Evolutionary conservation across 1,140 invertebrate genomes (phyloP), one percentile per base, ranked within the genome.

Genomic region (Myzus persicae): DNA sequence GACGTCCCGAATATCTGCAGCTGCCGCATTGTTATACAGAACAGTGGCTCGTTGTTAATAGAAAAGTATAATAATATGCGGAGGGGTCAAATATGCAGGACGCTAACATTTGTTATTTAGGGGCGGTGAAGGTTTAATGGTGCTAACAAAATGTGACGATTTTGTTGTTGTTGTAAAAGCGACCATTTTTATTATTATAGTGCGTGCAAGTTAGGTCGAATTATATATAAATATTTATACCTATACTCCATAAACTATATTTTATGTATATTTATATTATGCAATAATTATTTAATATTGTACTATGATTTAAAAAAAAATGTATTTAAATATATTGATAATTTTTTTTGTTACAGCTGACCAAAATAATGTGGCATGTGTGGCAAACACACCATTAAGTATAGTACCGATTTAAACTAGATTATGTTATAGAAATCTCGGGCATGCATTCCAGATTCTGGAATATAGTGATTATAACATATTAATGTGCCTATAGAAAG

Each of bases 61-160:
- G n/a, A 18, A 76, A 76, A 1, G 59, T 76, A 76, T 36, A n/a
- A n/a, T n/a, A n/a, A n/a, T n/a, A 76, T n/a, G 31, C 31, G 31
- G 24, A 76, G 59, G 59, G 59, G 59, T 76, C 59, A 76, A 76
- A 76, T n/a, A 76, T 76, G 59, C 59, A n/a, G 59, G 59, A 67
- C 31, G 11, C n/a, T 36, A 76, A 76, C 31, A 76, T 76, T 76
- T 76, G 7, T 51, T 76, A 14, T 76, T 67, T 76, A 76, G 59
- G 59, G n/a, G 31, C 6, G n/a, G n/a, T 1, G 31, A 76, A n/a
- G 31, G 31, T 76, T n/a, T 76, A 76, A 76, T 76, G n/a, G 18
- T 76, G 59, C 14, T 76, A 76, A 76, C n/a, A 31, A 76, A n/a
- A 76, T 76, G 59, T 18, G n/a, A 76, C 31, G 31, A n/a, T 20